A percentile compares a stretch with the other conserved stretches of the same genome.
These are phyloP conservation scores for Epicauta chinensis DNA, from an alignment of 1,140 invertebrate genomes.

Conservation along the genomic window DNA sequence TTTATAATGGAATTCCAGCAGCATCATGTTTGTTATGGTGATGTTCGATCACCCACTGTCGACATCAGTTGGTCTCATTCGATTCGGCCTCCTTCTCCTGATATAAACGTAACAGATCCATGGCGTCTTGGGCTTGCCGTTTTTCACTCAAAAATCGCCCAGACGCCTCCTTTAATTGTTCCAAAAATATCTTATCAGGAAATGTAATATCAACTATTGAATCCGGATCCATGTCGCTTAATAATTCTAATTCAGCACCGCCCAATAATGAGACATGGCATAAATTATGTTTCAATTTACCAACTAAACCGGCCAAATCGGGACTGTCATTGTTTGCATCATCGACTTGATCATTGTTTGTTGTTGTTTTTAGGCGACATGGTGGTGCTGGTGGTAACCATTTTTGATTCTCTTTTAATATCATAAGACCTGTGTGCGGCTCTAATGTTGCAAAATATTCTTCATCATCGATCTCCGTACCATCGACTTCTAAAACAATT, in stretches of 20 bases:
- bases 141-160: constrained; percentile 72
- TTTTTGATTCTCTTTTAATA: constrained; percentile 65
- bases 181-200: constrained; percentile 69
- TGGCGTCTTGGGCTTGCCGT: constrained; percentile 73
- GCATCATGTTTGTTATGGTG: background rate
- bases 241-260: constrained; percentile 68
- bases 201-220: constrained; percentile 73
- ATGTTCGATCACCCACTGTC: background rate
- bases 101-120: constrained; percentile 60
- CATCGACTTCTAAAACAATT: constrained; percentile 71
- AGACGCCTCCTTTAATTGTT: constrained; percentile 76
- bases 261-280: constrained; percentile 75
- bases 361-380: constrained; percentile 53
- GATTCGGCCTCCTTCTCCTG: constrained; percentile 39
- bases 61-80: constrained; percentile 22
- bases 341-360: constrained; percentile 66
- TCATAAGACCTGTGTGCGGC: constrained; percentile 73
- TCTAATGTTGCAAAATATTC: constrained; percentile 81
- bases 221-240: constrained; percentile 81
- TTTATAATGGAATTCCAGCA: background rate
- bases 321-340: constrained; percentile 48
- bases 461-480: constrained; percentile 82
- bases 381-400: constrained; percentile 52
- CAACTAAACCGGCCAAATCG: constrained; percentile 57
- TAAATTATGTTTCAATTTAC: constrained; percentile 67